Conservation (phyloP, 2,888 invertebrate genomes). For the Tetranychus piercei region DNA sequence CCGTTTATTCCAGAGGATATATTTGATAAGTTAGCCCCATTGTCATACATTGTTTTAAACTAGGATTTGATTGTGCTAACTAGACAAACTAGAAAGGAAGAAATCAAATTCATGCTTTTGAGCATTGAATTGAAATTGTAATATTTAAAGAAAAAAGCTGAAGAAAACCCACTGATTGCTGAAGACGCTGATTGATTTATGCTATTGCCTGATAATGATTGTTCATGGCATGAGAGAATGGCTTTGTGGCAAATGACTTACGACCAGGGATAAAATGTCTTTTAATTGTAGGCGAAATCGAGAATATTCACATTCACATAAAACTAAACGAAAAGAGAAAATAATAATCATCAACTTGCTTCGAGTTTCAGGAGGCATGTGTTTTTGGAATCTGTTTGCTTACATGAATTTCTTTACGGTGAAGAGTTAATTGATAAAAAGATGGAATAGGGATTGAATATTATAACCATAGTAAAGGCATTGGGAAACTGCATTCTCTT, state of each 20-base stretch:
- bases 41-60: neutral
- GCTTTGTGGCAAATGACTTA: neutral
- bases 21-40: neutral
- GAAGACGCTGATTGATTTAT: too few species aligned
- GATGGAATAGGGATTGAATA: slow-evolving; percentile 52
- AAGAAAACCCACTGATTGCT: too few species aligned
- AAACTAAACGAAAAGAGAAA: too few species aligned
- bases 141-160: too few species aligned
- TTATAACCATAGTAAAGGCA: slow-evolving; percentile 72
- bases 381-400: slow-evolving; percentile 37
- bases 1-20: neutral
- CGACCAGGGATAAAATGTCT: slow-evolving; percentile 17
- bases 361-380: slow-evolving; percentile 43
- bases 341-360: slow-evolving; percentile 49
- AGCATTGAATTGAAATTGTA: too few species aligned
- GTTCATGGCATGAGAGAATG: neutral
- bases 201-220: too few species aligned
- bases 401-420: slow-evolving; percentile 76
- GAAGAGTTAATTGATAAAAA: slow-evolving; percentile 62
- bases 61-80: too few species aligned
- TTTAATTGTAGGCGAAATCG: too few species aligned
- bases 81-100: too few species aligned
- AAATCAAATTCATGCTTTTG: too few species aligned
- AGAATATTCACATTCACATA: too few species aligned
- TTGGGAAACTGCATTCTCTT: slow-evolving; percentile 52